Evolutionary conservation across 2,888 invertebrate species (phyloP).

Genomic region (Microplitis deprimator): DNA sequence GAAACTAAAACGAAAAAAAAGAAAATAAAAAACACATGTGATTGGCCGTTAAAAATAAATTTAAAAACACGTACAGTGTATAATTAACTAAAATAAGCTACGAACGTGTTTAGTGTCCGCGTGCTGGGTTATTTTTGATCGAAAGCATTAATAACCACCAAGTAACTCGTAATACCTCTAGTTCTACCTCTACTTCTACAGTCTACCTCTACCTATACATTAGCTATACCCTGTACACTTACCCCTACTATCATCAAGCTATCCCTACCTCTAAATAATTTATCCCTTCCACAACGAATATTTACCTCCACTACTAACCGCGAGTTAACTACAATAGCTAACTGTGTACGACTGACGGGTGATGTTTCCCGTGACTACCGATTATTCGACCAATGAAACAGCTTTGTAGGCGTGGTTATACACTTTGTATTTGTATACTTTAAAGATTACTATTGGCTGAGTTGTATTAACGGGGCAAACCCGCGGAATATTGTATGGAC

Average conservation of each 20-base stretch:
- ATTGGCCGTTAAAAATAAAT: background rate
- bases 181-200: background rate
- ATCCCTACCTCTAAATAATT: too few species aligned
- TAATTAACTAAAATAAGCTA: background rate
- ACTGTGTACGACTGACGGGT: background rate
- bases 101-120: background rate
- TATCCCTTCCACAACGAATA: too few species aligned
- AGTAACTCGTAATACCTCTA: background rate
- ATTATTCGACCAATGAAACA: conserved; percentile 46
- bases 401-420: conserved; percentile 39
- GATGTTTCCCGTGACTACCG: background rate
- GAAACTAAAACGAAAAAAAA: conserved; percentile 2
- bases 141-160: background rate
- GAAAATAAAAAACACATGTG: background rate
- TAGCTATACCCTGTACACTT: background rate
- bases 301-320: too few species aligned
- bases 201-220: background rate
- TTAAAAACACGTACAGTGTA: background rate
- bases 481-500: conserved; percentile 20
- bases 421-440: conserved; percentile 16
- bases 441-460: conserved; percentile 46
- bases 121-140: background rate
- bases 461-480: conserved; percentile 25
- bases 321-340: too few species aligned
- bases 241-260: background rate